Evolutionary conservation across 2,113 vertebrate species (phyloP).

Genomic region (Bombycilla garrulus): DNA sequence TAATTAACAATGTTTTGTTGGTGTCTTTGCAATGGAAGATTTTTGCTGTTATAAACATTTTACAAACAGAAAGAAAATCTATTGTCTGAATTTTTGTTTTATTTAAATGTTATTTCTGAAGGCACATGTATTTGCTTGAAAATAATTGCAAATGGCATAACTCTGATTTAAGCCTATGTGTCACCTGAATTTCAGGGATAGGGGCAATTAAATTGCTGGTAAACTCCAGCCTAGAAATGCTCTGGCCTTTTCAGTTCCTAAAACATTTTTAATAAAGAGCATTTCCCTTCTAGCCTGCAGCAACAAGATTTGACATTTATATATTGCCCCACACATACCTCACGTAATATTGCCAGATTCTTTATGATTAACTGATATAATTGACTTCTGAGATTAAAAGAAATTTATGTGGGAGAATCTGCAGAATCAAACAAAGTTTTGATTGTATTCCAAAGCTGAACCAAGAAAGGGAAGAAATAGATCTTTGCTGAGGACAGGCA

Average conservation of each 20-base stretch:
- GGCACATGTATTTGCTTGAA: background rate
- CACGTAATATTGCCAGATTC: background rate
- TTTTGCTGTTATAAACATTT: background rate
- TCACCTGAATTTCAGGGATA: background rate
- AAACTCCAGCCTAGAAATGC: slow-evolving; percentile 9
- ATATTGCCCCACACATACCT: background rate
- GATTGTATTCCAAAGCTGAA: background rate
- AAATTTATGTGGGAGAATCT: background rate
- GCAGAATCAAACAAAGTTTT: background rate
- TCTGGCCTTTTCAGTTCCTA: slow-evolving; percentile 17
- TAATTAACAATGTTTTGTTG: background rate
- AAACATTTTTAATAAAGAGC: background rate
- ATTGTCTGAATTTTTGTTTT: background rate
- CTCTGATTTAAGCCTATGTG: background rate
- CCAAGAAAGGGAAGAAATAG: background rate
- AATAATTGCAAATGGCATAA: slow-evolving; percentile 25
- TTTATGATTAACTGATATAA: slow-evolving; percentile 33
- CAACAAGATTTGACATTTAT: slow-evolving; percentile 30
- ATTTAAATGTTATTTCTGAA: slow-evolving; percentile 11
- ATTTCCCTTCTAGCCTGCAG: slow-evolving; percentile 30
- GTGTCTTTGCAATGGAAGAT: background rate
- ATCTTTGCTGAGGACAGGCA: background rate
- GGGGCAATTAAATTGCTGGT: background rate
- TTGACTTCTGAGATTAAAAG: background rate
- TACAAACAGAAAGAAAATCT: background rate